Evolutionary conservation across 1,140 invertebrate species (phyloP).

Genomic region (Harpegnathos saltator): DNA sequence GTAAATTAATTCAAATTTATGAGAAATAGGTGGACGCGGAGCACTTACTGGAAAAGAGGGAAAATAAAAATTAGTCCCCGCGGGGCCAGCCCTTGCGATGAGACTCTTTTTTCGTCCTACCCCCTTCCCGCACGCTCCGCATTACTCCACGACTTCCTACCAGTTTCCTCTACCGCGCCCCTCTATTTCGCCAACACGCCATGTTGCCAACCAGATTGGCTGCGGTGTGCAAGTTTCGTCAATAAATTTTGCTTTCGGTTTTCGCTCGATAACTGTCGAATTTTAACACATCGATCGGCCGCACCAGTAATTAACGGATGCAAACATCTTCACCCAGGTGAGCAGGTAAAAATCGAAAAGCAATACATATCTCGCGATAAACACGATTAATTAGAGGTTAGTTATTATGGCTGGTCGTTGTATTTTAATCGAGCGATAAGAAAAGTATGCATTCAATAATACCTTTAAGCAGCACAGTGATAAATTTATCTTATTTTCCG

Average conservation of each 20-base stretch:
- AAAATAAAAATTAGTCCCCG: constrained; percentile 86
- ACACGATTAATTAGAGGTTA: neutral
- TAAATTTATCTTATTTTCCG: neutral
- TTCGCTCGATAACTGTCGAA: constrained; percentile 73
- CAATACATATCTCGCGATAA: constrained; percentile 10
- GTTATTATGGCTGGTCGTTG: neutral
- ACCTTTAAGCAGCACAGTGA: neutral
- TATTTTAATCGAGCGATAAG: constrained; percentile 4
- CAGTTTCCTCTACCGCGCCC: constrained; percentile 52
- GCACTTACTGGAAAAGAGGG: constrained; percentile 84
- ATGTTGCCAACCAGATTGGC: constrained; percentile 83
- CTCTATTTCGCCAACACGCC: constrained; percentile 83
- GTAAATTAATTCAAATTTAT: constrained; percentile 87
- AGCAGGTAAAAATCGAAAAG: constrained; percentile 20
- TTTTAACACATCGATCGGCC: constrained; percentile 70
- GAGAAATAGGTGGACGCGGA: constrained; percentile 86
- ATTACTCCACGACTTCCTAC: constrained; percentile 48
- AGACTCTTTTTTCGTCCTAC: constrained; percentile 77
- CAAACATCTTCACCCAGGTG: constrained; percentile 47
- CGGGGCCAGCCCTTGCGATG: constrained; percentile 83
- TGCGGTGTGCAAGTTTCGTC: constrained; percentile 70
- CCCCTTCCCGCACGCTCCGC: constrained; percentile 48
- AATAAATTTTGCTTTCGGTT: constrained; percentile 71
- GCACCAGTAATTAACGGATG: constrained; percentile 69
- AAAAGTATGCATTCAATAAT: neutral